Percentiles rank a stretch among this genome's conserved stretches.
These are phyloP conservation scores for Mystacides longicornis DNA, from an alignment of 2,888 invertebrate genomes.

Conservation along the genomic window DNA sequence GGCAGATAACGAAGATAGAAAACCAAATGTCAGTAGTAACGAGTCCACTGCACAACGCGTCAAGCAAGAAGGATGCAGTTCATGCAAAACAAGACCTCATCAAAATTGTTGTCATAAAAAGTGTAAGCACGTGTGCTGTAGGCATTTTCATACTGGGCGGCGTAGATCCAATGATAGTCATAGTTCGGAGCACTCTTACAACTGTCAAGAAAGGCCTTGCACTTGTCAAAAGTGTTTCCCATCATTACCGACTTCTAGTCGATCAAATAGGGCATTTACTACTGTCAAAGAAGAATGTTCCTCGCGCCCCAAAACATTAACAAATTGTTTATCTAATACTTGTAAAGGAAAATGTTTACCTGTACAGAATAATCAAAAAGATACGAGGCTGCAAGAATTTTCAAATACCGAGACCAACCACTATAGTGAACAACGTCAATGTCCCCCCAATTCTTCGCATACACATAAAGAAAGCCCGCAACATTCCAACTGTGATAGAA, in stretches of 20 bases:
- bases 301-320: too few species aligned
- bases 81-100: background rate
- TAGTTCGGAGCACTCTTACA: slow-evolving; percentile 4
- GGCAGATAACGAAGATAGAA: slow-evolving; percentile 8
- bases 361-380: background rate
- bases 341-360: slow-evolving; percentile 19
- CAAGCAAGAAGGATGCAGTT: slow-evolving; percentile 9
- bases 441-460: background rate
- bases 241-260: slow-evolving; percentile 14
- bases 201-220: slow-evolving; percentile 23
- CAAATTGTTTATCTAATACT: slow-evolving; percentile 13
- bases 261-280: slow-evolving; percentile 6
- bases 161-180: slow-evolving; percentile 9
- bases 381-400: background rate
- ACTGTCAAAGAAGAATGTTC: slow-evolving; percentile 5
- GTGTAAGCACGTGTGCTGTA: slow-evolving; percentile 11
- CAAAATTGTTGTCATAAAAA: slow-evolving; percentile 10
- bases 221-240: slow-evolving; percentile 26
- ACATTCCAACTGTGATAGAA: background rate
- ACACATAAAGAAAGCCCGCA: background rate
- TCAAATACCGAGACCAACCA: background rate
- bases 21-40: background rate
- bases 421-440: background rate
- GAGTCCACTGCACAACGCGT: background rate
- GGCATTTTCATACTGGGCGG: background rate